Conservation (phyloP, 2,113 vertebrate species). For the Amia ocellicauda region DNA sequence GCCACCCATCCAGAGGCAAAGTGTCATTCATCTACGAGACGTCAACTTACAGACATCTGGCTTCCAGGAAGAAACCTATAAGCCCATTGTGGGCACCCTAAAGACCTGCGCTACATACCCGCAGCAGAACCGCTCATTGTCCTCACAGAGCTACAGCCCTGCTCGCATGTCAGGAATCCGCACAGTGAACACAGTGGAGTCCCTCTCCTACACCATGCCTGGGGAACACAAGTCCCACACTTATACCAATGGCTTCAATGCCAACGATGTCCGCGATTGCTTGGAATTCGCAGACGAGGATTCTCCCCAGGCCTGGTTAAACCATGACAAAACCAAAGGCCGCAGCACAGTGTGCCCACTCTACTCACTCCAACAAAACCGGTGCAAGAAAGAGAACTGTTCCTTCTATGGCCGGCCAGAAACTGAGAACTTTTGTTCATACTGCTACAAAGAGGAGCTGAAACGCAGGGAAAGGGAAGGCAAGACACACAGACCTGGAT, state of each 20-base stretch:
- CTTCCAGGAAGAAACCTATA: conserved; percentile 81
- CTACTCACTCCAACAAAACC: conserved; percentile 86
- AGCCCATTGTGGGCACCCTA: conserved; percentile 80
- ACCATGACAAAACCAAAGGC: conserved; percentile 80
- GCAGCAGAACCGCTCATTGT: conserved; percentile 93
- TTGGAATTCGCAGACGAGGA: conserved; percentile 90
- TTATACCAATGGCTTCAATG: conserved; percentile 84
- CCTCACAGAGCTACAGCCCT: conserved; percentile 93
- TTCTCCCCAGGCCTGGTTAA: conserved; percentile 72
- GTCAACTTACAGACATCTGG: conserved; percentile 78
- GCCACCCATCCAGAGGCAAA: conserved; percentile 87
- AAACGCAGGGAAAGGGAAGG: conserved; percentile 83
- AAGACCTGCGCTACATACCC: conserved; percentile 96
- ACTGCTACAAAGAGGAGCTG: conserved; percentile 95
- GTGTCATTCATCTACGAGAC: conserved; percentile 89
- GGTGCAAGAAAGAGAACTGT: conserved; percentile 93
- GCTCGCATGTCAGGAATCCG: conserved; percentile 81
- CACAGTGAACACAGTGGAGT: conserved; percentile 77
- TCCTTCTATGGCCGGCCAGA: conserved; percentile 94
- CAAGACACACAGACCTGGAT: conserved; percentile 74
- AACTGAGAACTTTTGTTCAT: conserved; percentile 95
- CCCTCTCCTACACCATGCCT: conserved; percentile 75
- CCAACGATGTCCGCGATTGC: conserved; percentile 78
- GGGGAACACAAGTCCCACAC: conserved; percentile 93
- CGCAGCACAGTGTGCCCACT: conserved; percentile 74